A percentile compares a stretch with the other conserved stretches of the same genome.
Evolutionary conservation across 2,113 vertebrate genomes (phyloP).

Genomic region (Hippocampus abdominalis): DNA sequence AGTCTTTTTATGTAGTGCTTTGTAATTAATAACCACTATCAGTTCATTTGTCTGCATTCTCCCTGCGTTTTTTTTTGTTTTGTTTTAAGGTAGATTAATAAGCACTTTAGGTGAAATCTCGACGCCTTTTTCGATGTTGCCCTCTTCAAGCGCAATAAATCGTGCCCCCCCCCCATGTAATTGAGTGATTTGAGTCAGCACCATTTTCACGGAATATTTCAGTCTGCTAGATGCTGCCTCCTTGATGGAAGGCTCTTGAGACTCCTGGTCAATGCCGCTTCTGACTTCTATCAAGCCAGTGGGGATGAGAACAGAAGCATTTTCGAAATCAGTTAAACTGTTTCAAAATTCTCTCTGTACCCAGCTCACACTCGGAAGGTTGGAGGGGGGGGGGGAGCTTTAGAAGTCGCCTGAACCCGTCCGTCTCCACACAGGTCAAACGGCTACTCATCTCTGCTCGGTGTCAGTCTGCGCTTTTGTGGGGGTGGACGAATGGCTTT

Average conservation of each 20-base stretch:
- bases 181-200: background rate
- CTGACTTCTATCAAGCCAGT: too few relatives aligned
- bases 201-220: too few relatives aligned
- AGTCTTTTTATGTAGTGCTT: background rate
- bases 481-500: conserved; percentile 44
- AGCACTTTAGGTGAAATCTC: conserved; percentile 29
- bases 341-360: background rate
- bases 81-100: too few relatives aligned
- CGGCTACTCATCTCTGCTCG: conserved; percentile 13
- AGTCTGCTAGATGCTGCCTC: too few relatives aligned
- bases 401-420: background rate
- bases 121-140: background rate
- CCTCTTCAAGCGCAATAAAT: background rate
- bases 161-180: background rate
- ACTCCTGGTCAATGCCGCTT: background rate
- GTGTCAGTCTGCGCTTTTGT: conserved; percentile 40
- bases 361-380: background rate
- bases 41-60: conserved; percentile 11
- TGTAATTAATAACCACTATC: conserved; percentile 28
- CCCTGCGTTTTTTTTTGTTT: conserved; percentile 11
- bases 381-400: background rate
- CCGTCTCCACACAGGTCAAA: background rate
- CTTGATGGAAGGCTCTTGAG: background rate
- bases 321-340: too few relatives aligned
- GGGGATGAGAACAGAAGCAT: too few relatives aligned